Base-by-base conservation (phyloP, 2,888 invertebrate species). In the Cyaniris semiargus region DNA sequence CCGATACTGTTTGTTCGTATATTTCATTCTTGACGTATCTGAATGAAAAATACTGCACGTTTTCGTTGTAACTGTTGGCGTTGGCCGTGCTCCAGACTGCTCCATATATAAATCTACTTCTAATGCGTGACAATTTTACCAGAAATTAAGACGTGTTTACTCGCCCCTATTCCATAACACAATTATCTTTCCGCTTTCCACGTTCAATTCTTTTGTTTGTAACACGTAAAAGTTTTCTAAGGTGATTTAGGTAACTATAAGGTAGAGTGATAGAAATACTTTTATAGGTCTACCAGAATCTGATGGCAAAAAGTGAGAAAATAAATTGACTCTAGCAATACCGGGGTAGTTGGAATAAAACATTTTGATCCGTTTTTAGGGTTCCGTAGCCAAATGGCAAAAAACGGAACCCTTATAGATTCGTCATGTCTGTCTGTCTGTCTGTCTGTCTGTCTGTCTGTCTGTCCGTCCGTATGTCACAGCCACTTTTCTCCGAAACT, bases 21-120 rank as follows among this genome's bases (percentile, higher is more conserved):
- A 74, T 74, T 74, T 74, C 48, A 74, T 53, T 74, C 74, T 27
- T 74, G 74, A 74, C 74, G 48, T 74, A 74, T 74, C 53, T 27
- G 74, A 23, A 74, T 79, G 83, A 86, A 87, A 84, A 84, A 83
- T 83, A 84, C 79, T 85, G 84, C 84, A 85, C 85, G 83, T 82
- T 82, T 84, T 84, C 84, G 78, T 76, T 76, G 76, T 84, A 77
- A 82, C 83, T 82, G 80, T 89, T 91, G 90, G 90, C 90, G 80
- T 89, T 91, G 90, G 91, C 90, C 53, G 79, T 79, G 80, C 80
- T 89, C 91, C 91, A 91, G 86, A 81, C 80, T 83, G 81, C 84
- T 87, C 86, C 86, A 85, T 87, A 88, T 86, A 85, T 89, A 88
- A 86, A 79, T 80, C 76, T 85, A 87, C 86, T 86, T 88, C 85